Conservation (phyloP, 2,888 invertebrate genomes). For the Dioctria rufipes region DNA sequence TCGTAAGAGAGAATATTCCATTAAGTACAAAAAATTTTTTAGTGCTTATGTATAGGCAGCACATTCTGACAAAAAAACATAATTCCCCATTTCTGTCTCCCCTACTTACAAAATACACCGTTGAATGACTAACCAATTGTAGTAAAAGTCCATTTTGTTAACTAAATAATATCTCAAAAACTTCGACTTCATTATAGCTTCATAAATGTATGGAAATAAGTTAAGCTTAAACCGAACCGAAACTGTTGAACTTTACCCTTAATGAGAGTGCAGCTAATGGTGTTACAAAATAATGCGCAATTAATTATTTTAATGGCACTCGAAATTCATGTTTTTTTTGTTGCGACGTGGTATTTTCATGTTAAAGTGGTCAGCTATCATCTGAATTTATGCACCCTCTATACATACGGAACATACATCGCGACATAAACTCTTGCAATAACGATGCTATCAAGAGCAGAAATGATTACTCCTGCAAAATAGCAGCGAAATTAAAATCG, state of each 20-base stretch:
- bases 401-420: background rate
- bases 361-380: slow-evolving; percentile 10
- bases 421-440: slow-evolving; percentile 30
- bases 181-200: background rate
- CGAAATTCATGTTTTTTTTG: slow-evolving; percentile 37
- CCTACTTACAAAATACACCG: too few relatives aligned
- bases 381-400: slow-evolving; percentile 17
- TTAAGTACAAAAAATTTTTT: too few relatives aligned
- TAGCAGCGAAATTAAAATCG: slow-evolving; percentile 22
- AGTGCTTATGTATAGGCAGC: too few relatives aligned
- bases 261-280: slow-evolving; percentile 34
- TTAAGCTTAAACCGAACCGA: background rate
- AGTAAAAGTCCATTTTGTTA: too few relatives aligned
- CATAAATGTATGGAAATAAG: background rate
- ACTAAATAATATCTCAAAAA: background rate
- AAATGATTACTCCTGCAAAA: slow-evolving; percentile 31
- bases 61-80: too few relatives aligned
- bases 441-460: slow-evolving; percentile 34
- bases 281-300: slow-evolving; percentile 33
- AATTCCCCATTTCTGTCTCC: too few relatives aligned
- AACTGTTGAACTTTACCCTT: slow-evolving; percentile 21
- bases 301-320: slow-evolving; percentile 44
- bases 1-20: too few relatives aligned
- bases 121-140: too few relatives aligned
- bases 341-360: background rate